These are phyloP conservation scores for Callorhinus ursinus DNA, from an alignment of 2,113 vertebrate genomes.

Conservation along the genomic window DNA sequence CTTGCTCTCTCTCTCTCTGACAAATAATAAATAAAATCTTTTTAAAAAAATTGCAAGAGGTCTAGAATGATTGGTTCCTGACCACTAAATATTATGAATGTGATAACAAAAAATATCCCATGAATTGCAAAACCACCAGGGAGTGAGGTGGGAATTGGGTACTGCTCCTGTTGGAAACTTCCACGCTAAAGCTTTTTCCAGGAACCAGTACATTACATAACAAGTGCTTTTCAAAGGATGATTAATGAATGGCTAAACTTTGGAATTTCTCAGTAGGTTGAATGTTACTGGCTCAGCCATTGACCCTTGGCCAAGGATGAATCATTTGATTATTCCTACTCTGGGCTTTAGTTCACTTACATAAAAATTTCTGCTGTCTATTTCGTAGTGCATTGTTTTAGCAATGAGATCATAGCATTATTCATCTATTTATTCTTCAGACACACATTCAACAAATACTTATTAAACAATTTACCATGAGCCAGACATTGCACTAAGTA, in stretches of 20 bases:
- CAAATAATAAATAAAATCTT: background rate
- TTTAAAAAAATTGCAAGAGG: background rate
- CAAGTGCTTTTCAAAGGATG: background rate
- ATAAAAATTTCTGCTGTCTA: background rate
- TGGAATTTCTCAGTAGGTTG: background rate
- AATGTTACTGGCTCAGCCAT: background rate
- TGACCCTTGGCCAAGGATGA: background rate
- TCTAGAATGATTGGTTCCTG: background rate
- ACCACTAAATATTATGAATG: background rate
- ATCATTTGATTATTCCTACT: background rate
- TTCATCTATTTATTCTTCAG: background rate
- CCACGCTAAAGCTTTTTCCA: background rate
- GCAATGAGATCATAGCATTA: background rate
- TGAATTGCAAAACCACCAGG: background rate
- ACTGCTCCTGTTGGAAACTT: background rate
- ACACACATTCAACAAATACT: background rate
- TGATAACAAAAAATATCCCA: background rate
- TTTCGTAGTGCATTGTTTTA: background rate
- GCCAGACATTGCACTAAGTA: background rate
- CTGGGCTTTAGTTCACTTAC: background rate
- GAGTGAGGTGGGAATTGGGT: background rate
- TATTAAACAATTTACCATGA: background rate
- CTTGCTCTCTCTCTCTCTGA: background rate
- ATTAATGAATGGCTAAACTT: background rate
- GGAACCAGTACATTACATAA: background rate